These are phyloP conservation scores for Pipistrellus pipistrellus DNA, from an alignment of 2,797 vertebrate genomes.

Conservation along the genomic window DNA sequence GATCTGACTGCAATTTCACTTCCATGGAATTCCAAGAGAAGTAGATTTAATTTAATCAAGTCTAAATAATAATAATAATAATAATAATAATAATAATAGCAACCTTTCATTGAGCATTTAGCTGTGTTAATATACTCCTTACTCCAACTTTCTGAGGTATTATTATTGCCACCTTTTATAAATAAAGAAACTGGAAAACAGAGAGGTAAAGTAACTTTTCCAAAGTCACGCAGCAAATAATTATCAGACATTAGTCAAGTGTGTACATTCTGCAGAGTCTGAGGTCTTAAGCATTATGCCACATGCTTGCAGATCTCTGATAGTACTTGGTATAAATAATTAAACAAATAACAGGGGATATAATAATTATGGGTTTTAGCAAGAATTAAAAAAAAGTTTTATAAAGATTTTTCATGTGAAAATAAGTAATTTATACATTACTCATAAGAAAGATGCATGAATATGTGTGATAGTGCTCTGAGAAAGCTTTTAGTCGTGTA, in stretches of 20 bases:
- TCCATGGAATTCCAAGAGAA: neutral
- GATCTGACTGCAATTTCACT: neutral
- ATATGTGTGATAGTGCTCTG: neutral
- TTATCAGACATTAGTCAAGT: neutral
- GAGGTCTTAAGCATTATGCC: neutral
- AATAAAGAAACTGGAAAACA: neutral
- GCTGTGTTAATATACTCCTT: neutral
- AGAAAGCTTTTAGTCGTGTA: neutral
- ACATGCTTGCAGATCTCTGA: neutral
- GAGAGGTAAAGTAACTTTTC: neutral
- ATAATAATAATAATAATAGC: neutral
- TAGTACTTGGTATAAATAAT: slow-evolving; percentile 3
- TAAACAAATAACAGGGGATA: neutral
- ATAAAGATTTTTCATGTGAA: neutral
- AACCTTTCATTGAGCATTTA: neutral
- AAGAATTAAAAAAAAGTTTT: neutral
- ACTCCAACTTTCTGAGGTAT: neutral
- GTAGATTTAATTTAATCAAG: slow-evolving; percentile 3
- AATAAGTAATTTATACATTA: slow-evolving; percentile 5
- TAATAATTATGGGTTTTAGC: neutral
- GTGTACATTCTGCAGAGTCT: slow-evolving; percentile 10
- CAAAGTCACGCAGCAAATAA: slow-evolving; percentile 5
- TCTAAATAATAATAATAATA: slow-evolving; percentile 2
- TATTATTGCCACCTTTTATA: neutral
- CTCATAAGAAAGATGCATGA: neutral